Base-by-base conservation (phyloP, 2,797 vertebrate genomes). In the Sciurus vulgaris region DNA sequence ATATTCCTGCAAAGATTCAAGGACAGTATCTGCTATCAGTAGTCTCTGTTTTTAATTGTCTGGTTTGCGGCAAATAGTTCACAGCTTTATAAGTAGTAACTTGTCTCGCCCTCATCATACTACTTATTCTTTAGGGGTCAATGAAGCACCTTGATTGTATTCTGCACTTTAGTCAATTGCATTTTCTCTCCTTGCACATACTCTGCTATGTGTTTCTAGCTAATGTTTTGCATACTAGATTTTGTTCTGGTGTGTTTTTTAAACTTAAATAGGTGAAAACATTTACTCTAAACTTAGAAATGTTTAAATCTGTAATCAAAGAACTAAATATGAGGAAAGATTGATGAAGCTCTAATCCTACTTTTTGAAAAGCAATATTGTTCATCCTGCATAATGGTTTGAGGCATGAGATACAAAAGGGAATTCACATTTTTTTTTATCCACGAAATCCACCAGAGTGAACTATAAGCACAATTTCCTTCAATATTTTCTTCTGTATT, bases 281-380 rank as follows among this genome's bases (percentile, higher is more conserved):
- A 35, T 74, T 96, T 95, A 92, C 63, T 83, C 26, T 92, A 86
- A 90, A 94, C 90, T 95, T 84, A 86, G 72, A 92, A 13, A 20
- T 94, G 30, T 91, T 91, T 78, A 84, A 79, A 74, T 79, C 28
- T 90, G 24, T 70, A 96, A 92, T 63, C 26, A 92, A 92, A 69
- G 38, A 90, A 78, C 59, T 79, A 11, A 28, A 63, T 5, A 7
- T 90, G 81, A 65, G 28, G 28, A 26, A 90, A 82, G 59, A 44
- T 70, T 84, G 44, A 8, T 84, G 56, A 69, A 79, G n/a, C 65
- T 79, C 78, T 95, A 89, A 87, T 84, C 93, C 20, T 70, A 63
- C 28, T 76, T 91, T 94, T 90, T 74, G 44, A 63, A 86, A 78
- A 96, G 59, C 3, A 84, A 26, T 74, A 76, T 47, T 30, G 20